These are phyloP conservation scores for Hucho hucho DNA, from an alignment of 2,113 vertebrate species.

Conservation along the genomic window DNA sequence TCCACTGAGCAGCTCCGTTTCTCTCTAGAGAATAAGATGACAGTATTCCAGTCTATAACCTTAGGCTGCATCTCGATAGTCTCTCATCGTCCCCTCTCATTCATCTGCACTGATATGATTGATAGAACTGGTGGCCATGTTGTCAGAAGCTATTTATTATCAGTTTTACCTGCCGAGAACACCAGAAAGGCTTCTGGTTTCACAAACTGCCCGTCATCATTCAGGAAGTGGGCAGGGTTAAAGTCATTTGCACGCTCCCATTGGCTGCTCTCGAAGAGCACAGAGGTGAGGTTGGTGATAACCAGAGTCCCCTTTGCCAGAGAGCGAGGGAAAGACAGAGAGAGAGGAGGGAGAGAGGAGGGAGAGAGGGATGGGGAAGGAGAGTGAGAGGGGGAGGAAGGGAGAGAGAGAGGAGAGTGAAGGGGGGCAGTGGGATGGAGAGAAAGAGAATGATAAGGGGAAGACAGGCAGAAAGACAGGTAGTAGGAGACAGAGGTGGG, in stretches of 20 bases:
- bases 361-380: neutral
- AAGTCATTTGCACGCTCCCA: constrained; percentile 75
- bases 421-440: neutral
- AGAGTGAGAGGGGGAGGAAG: too few species aligned
- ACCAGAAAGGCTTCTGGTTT: constrained; percentile 76
- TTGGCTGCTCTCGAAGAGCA: constrained; percentile 70
- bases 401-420: neutral
- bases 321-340: neutral
- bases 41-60: neutral
- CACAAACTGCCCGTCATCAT: constrained; percentile 64
- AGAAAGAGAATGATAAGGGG: too few species aligned
- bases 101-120: neutral
- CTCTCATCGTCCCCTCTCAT: neutral
- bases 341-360: neutral
- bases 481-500: neutral
- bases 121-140: neutral
- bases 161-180: constrained; percentile 75
- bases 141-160: neutral
- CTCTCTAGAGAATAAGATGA: neutral
- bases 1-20: neutral
- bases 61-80: too few species aligned
- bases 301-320: neutral
- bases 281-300: constrained; percentile 64
- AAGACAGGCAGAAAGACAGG: too few species aligned
- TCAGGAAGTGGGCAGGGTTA: constrained; percentile 74